Evolutionary conservation across 2,888 invertebrate species (phyloP).

Genomic region (Tetheella fluctuosa): DNA sequence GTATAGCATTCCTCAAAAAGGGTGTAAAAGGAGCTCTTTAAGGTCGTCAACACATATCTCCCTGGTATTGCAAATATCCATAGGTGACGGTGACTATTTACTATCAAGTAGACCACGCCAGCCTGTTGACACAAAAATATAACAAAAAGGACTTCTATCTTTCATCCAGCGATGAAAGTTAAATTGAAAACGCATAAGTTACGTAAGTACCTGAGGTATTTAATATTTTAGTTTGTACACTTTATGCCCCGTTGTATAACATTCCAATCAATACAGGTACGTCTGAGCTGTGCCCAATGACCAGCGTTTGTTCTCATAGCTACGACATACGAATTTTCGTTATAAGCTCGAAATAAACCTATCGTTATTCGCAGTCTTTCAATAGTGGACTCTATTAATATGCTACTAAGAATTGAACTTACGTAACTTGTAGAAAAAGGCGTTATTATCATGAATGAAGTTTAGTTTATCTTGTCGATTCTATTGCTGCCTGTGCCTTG

Average conservation of each 20-base stretch:
- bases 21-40: too few species aligned
- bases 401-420: not conserved
- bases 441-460: conserved; percentile 52
- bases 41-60: too few species aligned
- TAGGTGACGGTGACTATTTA: too few species aligned
- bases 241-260: conserved; percentile 26
- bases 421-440: not conserved
- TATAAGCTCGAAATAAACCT: conserved; percentile 53
- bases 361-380: conserved; percentile 15
- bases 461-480: conserved; percentile 53
- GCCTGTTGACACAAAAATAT: too few species aligned
- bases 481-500: conserved; percentile 40
- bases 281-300: conserved; percentile 31
- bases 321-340: conserved; percentile 52
- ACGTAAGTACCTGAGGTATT: conserved; percentile 21
- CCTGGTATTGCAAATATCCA: too few species aligned
- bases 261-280: conserved; percentile 44
- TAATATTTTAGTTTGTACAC: conserved; percentile 5
- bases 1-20: too few species aligned
- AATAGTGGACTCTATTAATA: not conserved
- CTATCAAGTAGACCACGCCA: too few species aligned
- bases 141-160: too few species aligned
- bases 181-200: not conserved
- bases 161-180: too few species aligned
- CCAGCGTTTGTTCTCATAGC: conserved; percentile 52